Evolutionary conservation across 2,113 vertebrate genomes (phyloP).

Genomic region (Heliornis fulica): DNA sequence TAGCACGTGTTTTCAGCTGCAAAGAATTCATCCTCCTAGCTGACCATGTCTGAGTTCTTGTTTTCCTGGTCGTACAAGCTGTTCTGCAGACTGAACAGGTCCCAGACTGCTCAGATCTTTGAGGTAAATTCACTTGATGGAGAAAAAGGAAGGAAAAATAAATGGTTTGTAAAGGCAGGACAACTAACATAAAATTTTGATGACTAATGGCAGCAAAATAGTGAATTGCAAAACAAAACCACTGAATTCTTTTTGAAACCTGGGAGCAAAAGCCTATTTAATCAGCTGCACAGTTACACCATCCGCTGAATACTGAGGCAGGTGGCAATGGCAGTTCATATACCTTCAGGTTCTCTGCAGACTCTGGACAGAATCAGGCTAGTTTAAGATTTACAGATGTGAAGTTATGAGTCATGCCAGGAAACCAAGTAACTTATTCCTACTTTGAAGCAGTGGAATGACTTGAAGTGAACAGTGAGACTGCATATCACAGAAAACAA

Average conservation of each 20-base stretch:
- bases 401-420: neutral
- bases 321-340: neutral
- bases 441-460: neutral
- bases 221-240: neutral
- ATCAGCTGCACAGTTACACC: neutral
- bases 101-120: neutral
- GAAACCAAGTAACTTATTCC: neutral
- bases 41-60: neutral
- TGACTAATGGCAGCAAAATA: neutral
- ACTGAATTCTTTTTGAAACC: neutral
- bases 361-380: neutral
- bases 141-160: neutral
- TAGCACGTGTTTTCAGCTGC: neutral
- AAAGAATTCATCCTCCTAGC: neutral
- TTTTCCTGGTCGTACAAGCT: neutral
- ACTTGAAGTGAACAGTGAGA: neutral
- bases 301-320: neutral
- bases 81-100: neutral
- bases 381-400: neutral
- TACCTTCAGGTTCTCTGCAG: neutral
- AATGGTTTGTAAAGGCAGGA: neutral
- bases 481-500: neutral
- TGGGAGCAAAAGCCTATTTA: neutral
- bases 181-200: neutral
- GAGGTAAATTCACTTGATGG: neutral